A percentile compares a stretch with the other conserved stretches of the same genome.
Evolutionary conservation across 1,140 invertebrate species (phyloP).

Genomic region (Philaenus spumarius): DNA sequence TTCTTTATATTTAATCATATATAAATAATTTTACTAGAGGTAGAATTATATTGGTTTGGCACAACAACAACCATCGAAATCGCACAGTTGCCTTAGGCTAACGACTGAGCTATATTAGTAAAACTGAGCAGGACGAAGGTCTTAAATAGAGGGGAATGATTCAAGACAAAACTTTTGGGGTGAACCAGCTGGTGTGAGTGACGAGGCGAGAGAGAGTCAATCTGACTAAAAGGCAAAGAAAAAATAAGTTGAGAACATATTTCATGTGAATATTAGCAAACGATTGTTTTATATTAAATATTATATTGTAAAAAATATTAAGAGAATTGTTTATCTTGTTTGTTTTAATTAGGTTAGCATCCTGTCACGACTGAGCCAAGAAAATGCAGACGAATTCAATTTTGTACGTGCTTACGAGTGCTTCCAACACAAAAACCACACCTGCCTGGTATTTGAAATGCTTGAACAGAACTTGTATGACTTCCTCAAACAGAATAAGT

Average conservation of each 20-base stretch:
- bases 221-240: too few species aligned
- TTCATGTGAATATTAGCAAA: background rate
- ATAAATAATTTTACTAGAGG: too few species aligned
- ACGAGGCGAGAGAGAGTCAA: too few species aligned
- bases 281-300: background rate
- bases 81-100: too few species aligned
- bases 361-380: conserved; percentile 92
- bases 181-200: too few species aligned
- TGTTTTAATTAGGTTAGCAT: conserved; percentile 71
- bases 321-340: conserved; percentile 12
- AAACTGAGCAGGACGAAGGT: too few species aligned
- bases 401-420: conserved; percentile 99
- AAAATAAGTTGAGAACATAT: background rate
- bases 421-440: conserved; percentile 99
- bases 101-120: too few species aligned
- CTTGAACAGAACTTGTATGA: conserved; percentile 99
- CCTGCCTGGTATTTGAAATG: conserved; percentile 99
- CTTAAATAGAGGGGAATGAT: too few species aligned
- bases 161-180: too few species aligned
- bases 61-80: too few species aligned
- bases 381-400: conserved; percentile 99
- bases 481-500: conserved; percentile 99
- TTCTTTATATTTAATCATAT: too few species aligned
- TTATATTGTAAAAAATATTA: background rate
- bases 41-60: too few species aligned